Percentiles rank a stretch among this genome's conserved stretches.
These are phyloP conservation scores for Electrona antarctica DNA, from an alignment of 2,113 vertebrate genomes.

Conservation along the genomic window DNA sequence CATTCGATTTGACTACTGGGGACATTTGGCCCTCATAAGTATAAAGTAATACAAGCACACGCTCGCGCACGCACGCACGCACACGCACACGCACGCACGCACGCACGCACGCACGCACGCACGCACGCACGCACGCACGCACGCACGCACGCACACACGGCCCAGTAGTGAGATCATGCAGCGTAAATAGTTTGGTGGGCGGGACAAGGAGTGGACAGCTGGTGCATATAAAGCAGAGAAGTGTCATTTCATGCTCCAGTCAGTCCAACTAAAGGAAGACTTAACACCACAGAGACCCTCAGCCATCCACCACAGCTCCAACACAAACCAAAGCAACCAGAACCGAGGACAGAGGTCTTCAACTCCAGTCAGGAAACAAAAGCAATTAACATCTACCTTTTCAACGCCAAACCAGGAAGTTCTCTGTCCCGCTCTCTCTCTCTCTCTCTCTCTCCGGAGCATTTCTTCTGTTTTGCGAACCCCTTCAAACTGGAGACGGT, in stretches of 20 bases:
- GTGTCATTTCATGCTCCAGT: not conserved
- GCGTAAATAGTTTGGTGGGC: constrained; percentile 56
- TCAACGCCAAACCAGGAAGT: no score
- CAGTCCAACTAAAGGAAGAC: not conserved
- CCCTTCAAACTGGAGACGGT: no score
- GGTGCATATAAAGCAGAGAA: constrained; percentile 47
- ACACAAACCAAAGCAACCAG: not conserved
- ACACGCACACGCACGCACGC: no score
- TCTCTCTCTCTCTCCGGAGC: not conserved
- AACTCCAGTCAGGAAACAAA: not conserved
- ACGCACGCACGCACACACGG: not conserved
- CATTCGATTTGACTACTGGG: no score
- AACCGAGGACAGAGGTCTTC: not conserved
- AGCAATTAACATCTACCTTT: not conserved
- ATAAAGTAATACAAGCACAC: no score
- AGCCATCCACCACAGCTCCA: not conserved
- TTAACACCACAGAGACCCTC: not conserved
- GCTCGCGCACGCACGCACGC: no score
- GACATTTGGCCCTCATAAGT: no score
- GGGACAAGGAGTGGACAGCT: constrained; percentile 6
- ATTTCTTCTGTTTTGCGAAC: no score
- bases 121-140: constrained; percentile 12
- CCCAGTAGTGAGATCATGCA: constrained; percentile 64
- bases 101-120: not conserved
- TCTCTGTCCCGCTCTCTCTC: not conserved